phyloP scores from a whole-genome alignment of 2,797 vertebrate species.

The Spinibarbus caldwelli region DNA sequence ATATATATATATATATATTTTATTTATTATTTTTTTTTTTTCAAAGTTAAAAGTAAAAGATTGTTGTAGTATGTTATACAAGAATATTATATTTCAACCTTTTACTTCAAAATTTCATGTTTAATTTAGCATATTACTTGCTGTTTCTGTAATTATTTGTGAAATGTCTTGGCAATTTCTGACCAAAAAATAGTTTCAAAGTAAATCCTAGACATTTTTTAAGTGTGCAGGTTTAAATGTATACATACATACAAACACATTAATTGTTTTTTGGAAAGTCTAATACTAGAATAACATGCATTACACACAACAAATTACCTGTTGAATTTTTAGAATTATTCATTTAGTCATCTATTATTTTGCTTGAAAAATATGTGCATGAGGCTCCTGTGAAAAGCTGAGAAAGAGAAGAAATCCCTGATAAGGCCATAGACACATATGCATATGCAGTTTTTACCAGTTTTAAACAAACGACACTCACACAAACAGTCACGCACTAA shows the following conservation, averaged over 20 bases:
- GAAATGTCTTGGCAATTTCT: background rate
- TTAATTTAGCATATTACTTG: background rate
- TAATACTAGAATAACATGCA: background rate
- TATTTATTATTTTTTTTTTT: too few relatives aligned
- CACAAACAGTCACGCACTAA: slow-evolving; percentile 23
- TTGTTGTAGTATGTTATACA: background rate
- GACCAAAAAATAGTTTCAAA: background rate
- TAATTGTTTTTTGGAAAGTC: background rate
- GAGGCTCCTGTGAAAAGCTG: background rate
- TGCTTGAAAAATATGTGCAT: too few relatives aligned
- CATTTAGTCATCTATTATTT: too few relatives aligned
- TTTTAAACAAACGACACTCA: background rate
- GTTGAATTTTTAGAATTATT: background rate
- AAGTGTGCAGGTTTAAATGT: background rate
- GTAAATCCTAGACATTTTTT: background rate
- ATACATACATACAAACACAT: too few relatives aligned
- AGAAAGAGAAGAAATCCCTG: background rate
- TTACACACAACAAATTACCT: background rate
- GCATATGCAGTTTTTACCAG: background rate
- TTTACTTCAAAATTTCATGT: background rate
- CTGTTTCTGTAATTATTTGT: background rate
- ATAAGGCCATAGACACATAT: background rate
- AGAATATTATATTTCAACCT: background rate
- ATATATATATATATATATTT: too few relatives aligned
- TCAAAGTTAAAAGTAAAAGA: background rate